Evolutionary conservation across 2,888 invertebrate genomes (phyloP).

Genomic region (Drosophila pseudotalamancana): DNA sequence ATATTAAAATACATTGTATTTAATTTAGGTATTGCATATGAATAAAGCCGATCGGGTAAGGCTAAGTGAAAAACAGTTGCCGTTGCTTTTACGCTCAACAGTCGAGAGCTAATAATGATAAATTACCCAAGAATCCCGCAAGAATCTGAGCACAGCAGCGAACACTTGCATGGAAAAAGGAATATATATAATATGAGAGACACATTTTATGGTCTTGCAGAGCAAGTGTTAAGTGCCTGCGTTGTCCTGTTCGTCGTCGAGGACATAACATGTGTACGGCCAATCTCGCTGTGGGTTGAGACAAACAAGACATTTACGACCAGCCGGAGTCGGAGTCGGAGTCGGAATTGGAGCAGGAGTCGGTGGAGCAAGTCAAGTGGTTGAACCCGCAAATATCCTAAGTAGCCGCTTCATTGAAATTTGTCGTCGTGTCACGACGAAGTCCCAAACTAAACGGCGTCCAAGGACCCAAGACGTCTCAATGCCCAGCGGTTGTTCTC

Average conservation of each 20-base stretch:
- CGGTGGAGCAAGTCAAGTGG: constrained; percentile 45
- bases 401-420: constrained; percentile 31
- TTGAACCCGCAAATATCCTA: constrained; percentile 31
- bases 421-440: background rate
- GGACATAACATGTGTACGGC: constrained; percentile 35
- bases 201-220: constrained; percentile 29
- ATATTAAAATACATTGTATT: too few relatives aligned
- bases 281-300: constrained; percentile 12
- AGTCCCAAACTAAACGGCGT: constrained; percentile 6
- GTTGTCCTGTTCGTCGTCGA: constrained; percentile 21
- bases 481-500: constrained; percentile 39
- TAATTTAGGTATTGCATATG: too few relatives aligned
- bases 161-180: too few relatives aligned
- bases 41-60: too few relatives aligned
- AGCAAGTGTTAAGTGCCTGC: constrained; percentile 51
- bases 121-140: constrained; percentile 23
- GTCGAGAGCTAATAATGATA: constrained; percentile 37
- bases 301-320: constrained; percentile 27
- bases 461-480: constrained; percentile 5
- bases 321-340: too few relatives aligned
- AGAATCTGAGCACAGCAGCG: constrained; percentile 14
- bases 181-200: constrained; percentile 15
- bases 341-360: too few relatives aligned
- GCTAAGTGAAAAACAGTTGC: constrained; percentile 19
- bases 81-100: constrained; percentile 6